A percentile compares a stretch with the other conserved stretches of the same genome.
These are phyloP conservation scores for Atopsyche davidsoni DNA, from an alignment of 1,140 invertebrate species.

Conservation along the genomic window DNA sequence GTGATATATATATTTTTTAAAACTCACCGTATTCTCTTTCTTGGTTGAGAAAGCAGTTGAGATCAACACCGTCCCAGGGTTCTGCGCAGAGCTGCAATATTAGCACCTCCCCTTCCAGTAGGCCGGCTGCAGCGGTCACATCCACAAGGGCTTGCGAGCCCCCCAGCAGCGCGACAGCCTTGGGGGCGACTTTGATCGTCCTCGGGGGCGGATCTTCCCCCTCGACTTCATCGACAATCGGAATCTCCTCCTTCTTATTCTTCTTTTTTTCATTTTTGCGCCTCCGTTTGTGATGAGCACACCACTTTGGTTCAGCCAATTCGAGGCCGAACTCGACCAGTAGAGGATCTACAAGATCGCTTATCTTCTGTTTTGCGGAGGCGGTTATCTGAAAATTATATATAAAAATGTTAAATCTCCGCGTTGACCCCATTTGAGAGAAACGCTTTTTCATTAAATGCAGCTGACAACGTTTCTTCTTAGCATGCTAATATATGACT, in stretches of 20 bases:
- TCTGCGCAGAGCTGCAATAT: slow-evolving; percentile 53
- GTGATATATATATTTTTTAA: neutral
- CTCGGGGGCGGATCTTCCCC: too few species aligned
- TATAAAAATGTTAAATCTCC: too few species aligned
- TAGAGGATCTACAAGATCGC: slow-evolving; percentile 39
- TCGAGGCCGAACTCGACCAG: slow-evolving; percentile 38
- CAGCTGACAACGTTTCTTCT: too few species aligned
- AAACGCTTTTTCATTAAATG: too few species aligned
- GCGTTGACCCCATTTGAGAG: too few species aligned
- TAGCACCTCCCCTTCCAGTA: slow-evolving; percentile 56
- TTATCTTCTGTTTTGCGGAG: slow-evolving; percentile 38
- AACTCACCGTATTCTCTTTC: slow-evolving; percentile 45
- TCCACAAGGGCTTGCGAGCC: slow-evolving; percentile 59
- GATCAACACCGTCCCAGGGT: slow-evolving; percentile 45
- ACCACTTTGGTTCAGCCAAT: slow-evolving; percentile 34
- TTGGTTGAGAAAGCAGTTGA: slow-evolving; percentile 43
- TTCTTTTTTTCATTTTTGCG: slow-evolving; percentile 25
- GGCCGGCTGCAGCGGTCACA: slow-evolving; percentile 49
- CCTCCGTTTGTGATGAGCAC: too few species aligned
- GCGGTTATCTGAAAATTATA: slow-evolving; percentile 42
- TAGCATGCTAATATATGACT: too few species aligned
- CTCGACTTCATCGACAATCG: too few species aligned
- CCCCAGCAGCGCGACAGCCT: slow-evolving; percentile 52
- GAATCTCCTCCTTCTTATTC: too few species aligned
- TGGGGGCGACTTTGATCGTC: too few species aligned